Evolutionary conservation across 30 jellyfish, hydroid and myxozoan species (phyloP).

Genomic region (Rhopilema esculentum): DNA sequence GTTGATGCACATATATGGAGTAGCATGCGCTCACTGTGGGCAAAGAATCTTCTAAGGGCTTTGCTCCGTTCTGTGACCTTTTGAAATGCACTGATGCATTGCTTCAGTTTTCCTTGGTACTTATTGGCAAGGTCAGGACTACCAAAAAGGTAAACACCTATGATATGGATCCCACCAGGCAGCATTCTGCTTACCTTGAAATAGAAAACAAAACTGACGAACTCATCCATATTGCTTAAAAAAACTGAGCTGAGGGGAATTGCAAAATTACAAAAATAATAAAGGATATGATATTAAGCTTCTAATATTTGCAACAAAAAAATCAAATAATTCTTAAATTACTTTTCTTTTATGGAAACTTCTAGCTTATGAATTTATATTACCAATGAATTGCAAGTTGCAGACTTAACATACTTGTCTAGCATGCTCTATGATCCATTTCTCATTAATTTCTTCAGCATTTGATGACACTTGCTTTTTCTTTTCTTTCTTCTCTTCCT

Average conservation of each 20-base stretch:
- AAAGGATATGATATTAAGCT: background rate
- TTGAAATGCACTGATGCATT: constrained; percentile 67
- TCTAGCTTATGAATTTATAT: no score
- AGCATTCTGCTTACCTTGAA: constrained; percentile 86
- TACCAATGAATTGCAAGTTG: no score
- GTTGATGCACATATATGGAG: constrained; percentile 83
- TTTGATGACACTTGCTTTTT: constrained; percentile 26
- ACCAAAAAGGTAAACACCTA: constrained; percentile 81
- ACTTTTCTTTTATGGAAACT: no score
- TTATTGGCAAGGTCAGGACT: constrained; percentile 71
- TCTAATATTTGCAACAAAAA: no score
- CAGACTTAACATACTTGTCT: constrained; percentile 58
- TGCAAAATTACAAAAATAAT: background rate
- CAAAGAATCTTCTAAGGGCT: constrained; percentile 35
- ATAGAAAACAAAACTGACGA: background rate
- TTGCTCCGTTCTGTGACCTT: constrained; percentile 72
- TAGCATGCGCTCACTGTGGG: constrained; percentile 75
- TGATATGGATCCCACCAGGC: constrained; percentile 87
- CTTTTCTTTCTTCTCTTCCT: constrained; percentile 12
- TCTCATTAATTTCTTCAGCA: constrained; percentile 75
- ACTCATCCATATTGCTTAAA: background rate
- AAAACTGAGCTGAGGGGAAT: background rate
- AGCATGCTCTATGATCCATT: constrained; percentile 96
- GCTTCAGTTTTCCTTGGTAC: constrained; percentile 67
- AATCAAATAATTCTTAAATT: no score